A percentile compares a stretch with the other conserved stretches of the same genome.
Evolutionary conservation across 1,140 invertebrate genomes (phyloP).

Genomic region (Drosophila equinoxialis): DNA sequence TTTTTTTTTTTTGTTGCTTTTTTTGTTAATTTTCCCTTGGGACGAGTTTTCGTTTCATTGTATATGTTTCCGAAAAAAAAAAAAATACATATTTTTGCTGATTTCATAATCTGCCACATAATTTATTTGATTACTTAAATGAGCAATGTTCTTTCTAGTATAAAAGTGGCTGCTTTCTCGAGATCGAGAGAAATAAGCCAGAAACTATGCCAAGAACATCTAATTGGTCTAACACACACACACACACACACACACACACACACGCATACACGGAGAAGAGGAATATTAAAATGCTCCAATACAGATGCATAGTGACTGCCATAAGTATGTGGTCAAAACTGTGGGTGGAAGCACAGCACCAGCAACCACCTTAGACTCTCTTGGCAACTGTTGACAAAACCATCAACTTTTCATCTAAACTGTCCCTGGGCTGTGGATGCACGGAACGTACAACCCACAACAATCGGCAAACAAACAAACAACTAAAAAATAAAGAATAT

Average conservation of each 20-base stretch:
- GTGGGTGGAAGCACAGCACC: slow-evolving; percentile 17
- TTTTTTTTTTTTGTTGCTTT: background rate
- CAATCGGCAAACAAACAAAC: slow-evolving; percentile 32
- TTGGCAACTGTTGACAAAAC: slow-evolving; percentile 8
- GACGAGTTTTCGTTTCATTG: slow-evolving; percentile 3
- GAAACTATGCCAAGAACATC: slow-evolving; percentile 78
- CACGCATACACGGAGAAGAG: background rate
- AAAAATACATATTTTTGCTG: slow-evolving; percentile 18
- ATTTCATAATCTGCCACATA: slow-evolving; percentile 71
- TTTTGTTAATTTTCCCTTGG: slow-evolving; percentile 10
- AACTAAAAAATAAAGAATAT: slow-evolving; percentile 52
- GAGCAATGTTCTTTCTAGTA: slow-evolving; percentile 56
- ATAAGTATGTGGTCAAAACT: slow-evolving; percentile 27
- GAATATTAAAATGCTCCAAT: no score
- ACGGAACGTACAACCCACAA: slow-evolving; percentile 6
- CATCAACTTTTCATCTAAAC: slow-evolving; percentile 10
- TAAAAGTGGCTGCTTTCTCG: slow-evolving; percentile 18
- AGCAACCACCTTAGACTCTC: slow-evolving; percentile 49
- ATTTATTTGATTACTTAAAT: slow-evolving; percentile 79
- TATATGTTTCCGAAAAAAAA: background rate
- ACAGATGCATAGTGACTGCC: slow-evolving; percentile 15
- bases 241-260: no score
- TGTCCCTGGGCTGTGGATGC: background rate
- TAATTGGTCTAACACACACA: slow-evolving; percentile 63
- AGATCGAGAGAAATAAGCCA: slow-evolving; percentile 43